These are phyloP conservation scores for Hydropsyche tenuis DNA, from an alignment of 1,140 invertebrate genomes.

Conservation along the genomic window DNA sequence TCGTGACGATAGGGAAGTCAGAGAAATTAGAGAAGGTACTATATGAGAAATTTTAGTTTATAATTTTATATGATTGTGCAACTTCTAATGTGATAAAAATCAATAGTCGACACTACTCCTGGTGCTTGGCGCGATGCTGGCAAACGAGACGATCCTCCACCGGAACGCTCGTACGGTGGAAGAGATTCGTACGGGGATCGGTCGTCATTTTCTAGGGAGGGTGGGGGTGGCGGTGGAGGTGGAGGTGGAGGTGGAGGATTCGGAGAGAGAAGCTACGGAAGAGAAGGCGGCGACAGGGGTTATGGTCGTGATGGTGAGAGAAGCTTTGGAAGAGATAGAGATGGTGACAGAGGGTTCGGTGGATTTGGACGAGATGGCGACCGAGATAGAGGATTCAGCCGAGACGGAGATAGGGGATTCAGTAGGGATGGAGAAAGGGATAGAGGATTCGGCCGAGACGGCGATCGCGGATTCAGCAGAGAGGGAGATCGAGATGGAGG, in stretches of 20 bases:
- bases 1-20: neutral
- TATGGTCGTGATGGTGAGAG: slow-evolving; percentile 36
- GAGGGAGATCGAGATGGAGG: slow-evolving; percentile 49
- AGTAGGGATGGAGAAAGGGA: slow-evolving; percentile 32
- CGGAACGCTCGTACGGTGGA: slow-evolving; percentile 58
- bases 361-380: slow-evolving; percentile 53
- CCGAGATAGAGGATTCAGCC: slow-evolving; percentile 53
- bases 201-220: slow-evolving; percentile 52
- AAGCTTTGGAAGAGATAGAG: slow-evolving; percentile 51
- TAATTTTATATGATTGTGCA: neutral
- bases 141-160: slow-evolving; percentile 50
- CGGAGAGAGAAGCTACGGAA: slow-evolving; percentile 55
- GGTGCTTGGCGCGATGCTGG: slow-evolving; percentile 64
- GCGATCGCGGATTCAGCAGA: slow-evolving; percentile 48
- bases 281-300: slow-evolving; percentile 39
- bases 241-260: slow-evolving; percentile 19
- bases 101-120: slow-evolving; percentile 60
- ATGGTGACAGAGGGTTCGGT: slow-evolving; percentile 53
- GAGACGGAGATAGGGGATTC: slow-evolving; percentile 50
- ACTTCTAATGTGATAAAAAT: neutral
- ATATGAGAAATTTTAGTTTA: neutral
- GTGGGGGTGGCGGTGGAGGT: neutral
- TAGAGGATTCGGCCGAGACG: slow-evolving; percentile 52
- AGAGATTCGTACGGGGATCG: slow-evolving; percentile 57
- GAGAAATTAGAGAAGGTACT: slow-evolving; percentile 3